Evolutionary conservation across 2,113 vertebrate genomes (phyloP).

Genomic region (Megatriorchis doriae): DNA sequence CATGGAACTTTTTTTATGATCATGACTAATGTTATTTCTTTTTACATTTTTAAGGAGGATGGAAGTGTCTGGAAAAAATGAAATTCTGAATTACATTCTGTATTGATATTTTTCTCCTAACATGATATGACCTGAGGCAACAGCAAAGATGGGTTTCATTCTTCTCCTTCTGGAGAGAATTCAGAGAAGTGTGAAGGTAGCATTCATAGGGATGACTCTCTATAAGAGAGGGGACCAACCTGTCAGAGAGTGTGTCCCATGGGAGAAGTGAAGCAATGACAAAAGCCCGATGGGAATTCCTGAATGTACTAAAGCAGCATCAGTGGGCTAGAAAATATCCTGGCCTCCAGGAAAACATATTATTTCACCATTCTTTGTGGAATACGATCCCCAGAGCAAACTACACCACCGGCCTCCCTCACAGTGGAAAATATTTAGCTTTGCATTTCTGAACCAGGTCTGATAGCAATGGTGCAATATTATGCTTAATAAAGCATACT

Average conservation of each 20-base stretch:
- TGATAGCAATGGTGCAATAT: not conserved
- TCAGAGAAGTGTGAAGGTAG: not conserved
- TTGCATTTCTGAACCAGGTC: not conserved
- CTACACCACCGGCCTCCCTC: not conserved
- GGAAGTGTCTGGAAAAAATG: not conserved
- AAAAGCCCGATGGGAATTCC: not conserved
- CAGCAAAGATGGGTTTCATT: not conserved
- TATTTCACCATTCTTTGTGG: not conserved
- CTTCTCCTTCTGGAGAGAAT: not conserved
- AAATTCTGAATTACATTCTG: not conserved
- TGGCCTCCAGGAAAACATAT: not conserved
- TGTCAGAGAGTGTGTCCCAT: not conserved
- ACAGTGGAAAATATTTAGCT: not conserved
- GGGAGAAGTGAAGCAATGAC: not conserved
- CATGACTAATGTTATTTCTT: not conserved
- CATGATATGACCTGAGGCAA: not conserved
- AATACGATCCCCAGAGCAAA: not conserved
- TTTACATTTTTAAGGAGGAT: not conserved
- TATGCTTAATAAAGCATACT: not conserved
- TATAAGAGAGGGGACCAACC: fast-evolving
- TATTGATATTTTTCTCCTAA: not conserved
- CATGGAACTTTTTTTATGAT: not conserved
- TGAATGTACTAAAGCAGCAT: not conserved
- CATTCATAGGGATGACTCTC: not conserved
- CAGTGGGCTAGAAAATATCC: not conserved